phyloP scores from a whole-genome alignment of 1,140 invertebrate genomes.

The Drosophila ambigua region DNA sequence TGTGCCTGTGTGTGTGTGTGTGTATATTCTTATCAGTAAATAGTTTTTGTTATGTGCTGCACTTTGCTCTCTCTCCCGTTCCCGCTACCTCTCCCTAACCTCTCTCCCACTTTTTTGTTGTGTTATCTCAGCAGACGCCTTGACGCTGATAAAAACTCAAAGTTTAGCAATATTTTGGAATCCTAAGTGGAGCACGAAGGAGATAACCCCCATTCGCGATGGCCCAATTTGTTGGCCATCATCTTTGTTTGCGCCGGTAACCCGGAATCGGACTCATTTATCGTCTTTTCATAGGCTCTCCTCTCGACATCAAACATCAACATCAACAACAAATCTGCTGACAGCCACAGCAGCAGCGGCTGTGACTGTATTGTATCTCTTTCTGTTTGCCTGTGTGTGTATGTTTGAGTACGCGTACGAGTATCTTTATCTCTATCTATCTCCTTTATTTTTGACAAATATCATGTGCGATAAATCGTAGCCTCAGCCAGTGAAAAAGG shows the following conservation, averaged over 20 bases:
- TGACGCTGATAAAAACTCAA: slow-evolving; percentile 47
- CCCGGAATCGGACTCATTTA: slow-evolving; percentile 53
- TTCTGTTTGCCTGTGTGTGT: slow-evolving; percentile 15
- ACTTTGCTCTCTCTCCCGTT: slow-evolving; percentile 32
- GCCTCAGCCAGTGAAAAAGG: slow-evolving; percentile 26
- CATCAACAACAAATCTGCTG: slow-evolving; percentile 60
- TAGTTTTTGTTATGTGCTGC: slow-evolving; percentile 67
- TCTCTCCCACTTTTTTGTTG: slow-evolving; percentile 44
- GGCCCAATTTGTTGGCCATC: slow-evolving; percentile 46
- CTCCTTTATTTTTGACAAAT: slow-evolving; percentile 48
- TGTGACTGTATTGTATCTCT: slow-evolving; percentile 26
- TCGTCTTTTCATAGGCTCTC: slow-evolving; percentile 49
- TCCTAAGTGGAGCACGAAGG: slow-evolving; percentile 6
- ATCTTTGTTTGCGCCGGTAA: slow-evolving; percentile 48
- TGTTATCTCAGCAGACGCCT: slow-evolving; percentile 41
- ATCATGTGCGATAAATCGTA: slow-evolving; percentile 70
- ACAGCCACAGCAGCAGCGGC: slow-evolving; percentile 32
- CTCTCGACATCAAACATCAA: slow-evolving; percentile 2
- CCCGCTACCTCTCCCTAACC: neutral
- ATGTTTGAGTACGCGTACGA: slow-evolving; percentile 8
- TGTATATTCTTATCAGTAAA: slow-evolving; percentile 73
- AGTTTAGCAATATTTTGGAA: slow-evolving; percentile 8
- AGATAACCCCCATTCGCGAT: slow-evolving; percentile 30
- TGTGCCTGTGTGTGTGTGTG: slow-evolving; percentile 13
- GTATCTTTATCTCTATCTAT: slow-evolving; percentile 55